Evolutionary conservation across 1,140 invertebrate species (phyloP), one percentile per base, ranked within the genome.

Genomic region (Brachionus manjavacas): DNA sequence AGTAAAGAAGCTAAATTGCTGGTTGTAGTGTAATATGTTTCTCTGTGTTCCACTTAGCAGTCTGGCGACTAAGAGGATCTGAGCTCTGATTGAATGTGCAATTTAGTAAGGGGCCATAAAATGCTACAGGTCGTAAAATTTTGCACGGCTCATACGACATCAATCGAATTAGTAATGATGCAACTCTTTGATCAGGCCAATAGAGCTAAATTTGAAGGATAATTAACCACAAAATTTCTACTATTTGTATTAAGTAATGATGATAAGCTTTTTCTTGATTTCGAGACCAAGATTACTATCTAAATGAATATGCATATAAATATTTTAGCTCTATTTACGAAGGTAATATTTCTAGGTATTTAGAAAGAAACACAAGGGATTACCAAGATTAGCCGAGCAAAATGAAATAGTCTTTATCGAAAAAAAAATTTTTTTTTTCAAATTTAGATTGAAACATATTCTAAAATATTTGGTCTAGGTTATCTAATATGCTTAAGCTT

Each of bases 321-420:
- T 72, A 72, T 72, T 72, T 72, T 72, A 16, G 28, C 35, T 41
- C 14, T 20, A 72, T 41, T 72, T 72, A 72, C 68, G 68, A 39
- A 72, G 68, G 68, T 39, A 72, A 72, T 72, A 72, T 72, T 72
- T 35, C 35, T 39, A 72, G 68, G 68, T 72, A 72, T 72, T 39
- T 72, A 41, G 16, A 2, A 39, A 41, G 43, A 41, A 72, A 72
- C 31, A 72, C 31, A 72, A 16, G 16, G 68, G 68, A 72, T 72
- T 72, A 72, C 16, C 31, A 68, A 31, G 31, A 31, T 39, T 68
- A 31, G 14, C 12, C 7, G 25, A 16, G 9, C 16, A 14, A 46
- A 72, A 41, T 16, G 39, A 41, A 72, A 72, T 72, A 70, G 23
- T 70, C 31, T 28, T 14, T n/a, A n/a, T n/a, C 66, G 66, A 70